Percentiles rank a stretch among this genome's conserved stretches.
Evolutionary conservation across 37 sponge, comb jelly and placozoan species (phyloP).

Genomic region (Haliclona indistincta): DNA sequence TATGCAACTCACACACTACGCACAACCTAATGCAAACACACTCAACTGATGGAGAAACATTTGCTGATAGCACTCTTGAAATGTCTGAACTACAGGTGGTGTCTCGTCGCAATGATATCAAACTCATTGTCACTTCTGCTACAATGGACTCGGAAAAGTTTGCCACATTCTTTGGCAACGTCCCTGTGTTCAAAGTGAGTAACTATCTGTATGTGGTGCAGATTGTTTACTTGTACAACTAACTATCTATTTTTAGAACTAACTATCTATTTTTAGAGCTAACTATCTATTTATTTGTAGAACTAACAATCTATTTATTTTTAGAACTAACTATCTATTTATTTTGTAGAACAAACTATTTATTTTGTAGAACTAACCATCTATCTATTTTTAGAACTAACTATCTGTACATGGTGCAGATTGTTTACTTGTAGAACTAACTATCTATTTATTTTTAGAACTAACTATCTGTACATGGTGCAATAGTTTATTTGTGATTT

Average conservation of each 20-base stretch:
- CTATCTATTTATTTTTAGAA: too few species aligned
- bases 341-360: neutral
- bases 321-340: neutral
- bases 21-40: neutral
- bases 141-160: constrained; percentile 99
- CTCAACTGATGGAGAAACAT: neutral
- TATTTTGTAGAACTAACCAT: too few species aligned
- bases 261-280: neutral
- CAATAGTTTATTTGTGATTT: neutral
- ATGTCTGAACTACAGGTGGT: constrained; percentile 64
- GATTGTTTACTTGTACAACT: too few species aligned
- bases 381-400: too few species aligned
- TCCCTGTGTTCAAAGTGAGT: constrained; percentile 88
- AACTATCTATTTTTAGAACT: too few species aligned
- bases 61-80: neutral
- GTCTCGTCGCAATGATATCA: constrained; percentile 92
- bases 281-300: too few species aligned
- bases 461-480: neutral
- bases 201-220: neutral
- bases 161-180: constrained; percentile 97
- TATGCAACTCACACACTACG: constrained; percentile 11
- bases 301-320: too few species aligned
- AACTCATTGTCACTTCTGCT: constrained; percentile 98
- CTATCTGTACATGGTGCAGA: neutral
- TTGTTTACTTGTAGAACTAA: too few species aligned